These are phyloP conservation scores for Acleris emargana DNA, from an alignment of 2,888 invertebrate species.

Conservation along the genomic window DNA sequence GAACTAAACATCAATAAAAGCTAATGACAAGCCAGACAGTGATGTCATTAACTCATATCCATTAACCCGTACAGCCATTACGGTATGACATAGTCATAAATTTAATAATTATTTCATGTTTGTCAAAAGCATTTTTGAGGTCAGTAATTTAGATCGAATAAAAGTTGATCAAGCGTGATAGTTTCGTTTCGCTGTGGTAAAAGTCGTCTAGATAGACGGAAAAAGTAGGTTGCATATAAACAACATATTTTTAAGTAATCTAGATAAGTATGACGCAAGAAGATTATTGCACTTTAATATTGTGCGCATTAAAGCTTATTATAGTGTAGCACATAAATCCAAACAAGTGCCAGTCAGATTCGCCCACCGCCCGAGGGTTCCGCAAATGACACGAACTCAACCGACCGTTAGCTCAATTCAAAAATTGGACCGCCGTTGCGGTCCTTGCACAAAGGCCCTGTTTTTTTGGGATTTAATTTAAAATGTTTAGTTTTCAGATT, in stretches of 20 bases:
- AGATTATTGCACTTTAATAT: not conserved
- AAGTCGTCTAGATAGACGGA: not conserved
- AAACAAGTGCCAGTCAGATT: no score
- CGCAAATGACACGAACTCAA: no score
- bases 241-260: not conserved
- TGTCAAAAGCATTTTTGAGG: not conserved
- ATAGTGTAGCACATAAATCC: no score
- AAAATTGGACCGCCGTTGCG: no score
- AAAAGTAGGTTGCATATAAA: constrained; percentile 1
- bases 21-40: constrained; percentile 8
- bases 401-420: no score
- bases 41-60: constrained; percentile 7
- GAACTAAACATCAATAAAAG: constrained; percentile 6
- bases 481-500: no score
- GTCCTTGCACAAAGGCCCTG: no score
- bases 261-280: not conserved
- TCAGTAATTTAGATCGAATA: constrained; percentile 2
- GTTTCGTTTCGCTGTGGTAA: not conserved
- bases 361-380: no score
- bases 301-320: no score
- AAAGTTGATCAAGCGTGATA: not conserved
- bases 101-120: not conserved
- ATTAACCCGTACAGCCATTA: constrained; percentile 1
- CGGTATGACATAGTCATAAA: not conserved
- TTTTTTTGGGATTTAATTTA: no score